These are phyloP conservation scores for Stegodyphus mimosarum DNA, from an alignment of 1,140 invertebrate species.

Conservation along the genomic window DNA sequence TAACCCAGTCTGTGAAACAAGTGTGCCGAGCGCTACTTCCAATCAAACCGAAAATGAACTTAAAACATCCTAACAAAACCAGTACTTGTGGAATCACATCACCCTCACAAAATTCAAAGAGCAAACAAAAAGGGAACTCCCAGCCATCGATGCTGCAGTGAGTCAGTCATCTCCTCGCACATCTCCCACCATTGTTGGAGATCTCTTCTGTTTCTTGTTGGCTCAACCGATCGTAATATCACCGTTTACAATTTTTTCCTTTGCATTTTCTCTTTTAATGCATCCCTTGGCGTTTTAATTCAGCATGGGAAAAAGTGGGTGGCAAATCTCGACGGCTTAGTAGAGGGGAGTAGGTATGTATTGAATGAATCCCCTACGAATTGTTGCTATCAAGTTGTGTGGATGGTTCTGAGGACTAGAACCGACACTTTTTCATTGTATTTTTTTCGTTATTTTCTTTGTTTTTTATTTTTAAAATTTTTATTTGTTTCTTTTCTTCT, in stretches of 20 bases:
- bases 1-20: too few relatives aligned
- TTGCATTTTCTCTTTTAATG: background rate
- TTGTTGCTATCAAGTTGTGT: too few relatives aligned
- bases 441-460: too few relatives aligned
- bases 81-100: background rate
- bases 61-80: background rate
- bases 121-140: background rate
- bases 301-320: background rate
- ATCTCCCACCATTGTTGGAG: background rate
- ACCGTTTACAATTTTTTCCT: background rate
- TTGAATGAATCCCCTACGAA: too few relatives aligned
- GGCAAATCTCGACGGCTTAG: background rate
- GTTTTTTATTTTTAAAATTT: too few relatives aligned
- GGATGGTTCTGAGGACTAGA: too few relatives aligned
- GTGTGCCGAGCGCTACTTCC: background rate
- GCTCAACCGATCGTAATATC: conserved; percentile 2
- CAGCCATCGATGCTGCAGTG: background rate
- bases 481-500: too few relatives aligned
- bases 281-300: background rate
- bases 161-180: background rate
- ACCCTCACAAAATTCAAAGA: background rate
- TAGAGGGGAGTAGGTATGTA: too few relatives aligned
- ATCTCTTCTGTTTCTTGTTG: background rate
- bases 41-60: background rate
- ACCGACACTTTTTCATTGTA: too few relatives aligned